Percentiles rank a stretch among this genome's conserved stretches.
Conservation (phyloP, 2,797 vertebrate species). For the Limosa lapponica region DNA sequence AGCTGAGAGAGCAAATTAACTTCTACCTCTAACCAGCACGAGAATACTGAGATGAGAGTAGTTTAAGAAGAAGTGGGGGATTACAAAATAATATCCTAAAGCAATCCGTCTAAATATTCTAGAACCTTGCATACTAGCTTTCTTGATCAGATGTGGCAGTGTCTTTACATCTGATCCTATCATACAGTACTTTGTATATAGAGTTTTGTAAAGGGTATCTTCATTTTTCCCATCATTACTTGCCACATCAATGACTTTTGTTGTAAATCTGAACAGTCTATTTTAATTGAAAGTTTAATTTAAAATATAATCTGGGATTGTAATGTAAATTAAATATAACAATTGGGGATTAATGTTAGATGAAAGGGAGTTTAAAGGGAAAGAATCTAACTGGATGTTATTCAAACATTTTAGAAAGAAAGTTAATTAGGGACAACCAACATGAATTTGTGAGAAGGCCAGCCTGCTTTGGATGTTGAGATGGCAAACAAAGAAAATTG, state of each 20-base stretch:
- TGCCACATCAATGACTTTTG: neutral
- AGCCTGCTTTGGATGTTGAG: neutral
- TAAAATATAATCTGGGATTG: constrained; percentile 12
- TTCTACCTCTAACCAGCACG: neutral
- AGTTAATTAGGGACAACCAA: constrained; percentile 20
- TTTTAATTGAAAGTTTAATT: constrained; percentile 28
- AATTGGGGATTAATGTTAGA: neutral
- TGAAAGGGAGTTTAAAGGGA: constrained; percentile 4
- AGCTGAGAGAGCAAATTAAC: neutral
- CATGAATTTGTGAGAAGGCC: neutral
- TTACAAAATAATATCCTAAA: neutral
- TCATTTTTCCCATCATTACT: neutral
- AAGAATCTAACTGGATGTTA: neutral
- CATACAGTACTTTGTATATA: neutral
- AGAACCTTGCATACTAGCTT: neutral
- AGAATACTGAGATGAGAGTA: neutral
- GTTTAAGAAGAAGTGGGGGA: neutral
- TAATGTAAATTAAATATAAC: constrained; percentile 31
- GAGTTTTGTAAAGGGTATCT: neutral
- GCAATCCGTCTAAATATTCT: neutral
- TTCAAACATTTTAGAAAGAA: neutral
- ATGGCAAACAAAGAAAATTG: constrained; percentile 41
- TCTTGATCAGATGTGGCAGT: neutral
- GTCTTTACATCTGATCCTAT: neutral
- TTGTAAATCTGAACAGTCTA: neutral